Conservation (phyloP, 53 echinoderm and acorn worm species). For the Apostichopus leukothele region DNA sequence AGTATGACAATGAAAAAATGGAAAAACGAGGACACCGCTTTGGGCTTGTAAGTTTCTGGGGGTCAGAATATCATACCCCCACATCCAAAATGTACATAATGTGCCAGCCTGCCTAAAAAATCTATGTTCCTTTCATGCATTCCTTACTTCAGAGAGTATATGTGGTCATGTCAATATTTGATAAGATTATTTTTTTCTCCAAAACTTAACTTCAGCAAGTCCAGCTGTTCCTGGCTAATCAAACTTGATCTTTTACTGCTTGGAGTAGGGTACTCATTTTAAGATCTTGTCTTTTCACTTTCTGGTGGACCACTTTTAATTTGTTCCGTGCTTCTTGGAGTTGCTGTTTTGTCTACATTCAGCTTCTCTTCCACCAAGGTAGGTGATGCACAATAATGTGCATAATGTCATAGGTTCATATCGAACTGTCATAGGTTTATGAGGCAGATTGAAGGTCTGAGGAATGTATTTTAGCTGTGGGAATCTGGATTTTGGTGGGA, state of each 20-base stretch:
- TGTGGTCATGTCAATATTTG: too few relatives aligned
- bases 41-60: too few relatives aligned
- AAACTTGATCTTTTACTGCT: conserved; percentile 45
- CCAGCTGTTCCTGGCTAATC: too few relatives aligned
- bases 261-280: conserved; percentile 48
- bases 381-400: conserved; percentile 37
- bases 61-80: neutral
- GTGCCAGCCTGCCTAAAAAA: too few relatives aligned
- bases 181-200: too few relatives aligned
- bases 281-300: conserved; percentile 46
- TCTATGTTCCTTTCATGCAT: too few relatives aligned
- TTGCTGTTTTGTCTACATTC: conserved; percentile 45
- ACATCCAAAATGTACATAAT: too few relatives aligned
- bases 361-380: conserved; percentile 52
- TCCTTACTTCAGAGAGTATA: too few relatives aligned
- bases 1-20: too few relatives aligned
- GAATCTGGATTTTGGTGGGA: conserved; percentile 10
- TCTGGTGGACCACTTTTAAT: conserved; percentile 50
- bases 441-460: neutral
- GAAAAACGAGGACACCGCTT: too few relatives aligned
- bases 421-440: neutral
- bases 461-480: neutral
- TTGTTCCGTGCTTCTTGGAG: conserved; percentile 53
- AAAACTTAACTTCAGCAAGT: too few relatives aligned
- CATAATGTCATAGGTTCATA: too few relatives aligned